phyloP scores from a whole-genome alignment of 2,113 vertebrate genomes.

The Saimiri boliviensis region DNA sequence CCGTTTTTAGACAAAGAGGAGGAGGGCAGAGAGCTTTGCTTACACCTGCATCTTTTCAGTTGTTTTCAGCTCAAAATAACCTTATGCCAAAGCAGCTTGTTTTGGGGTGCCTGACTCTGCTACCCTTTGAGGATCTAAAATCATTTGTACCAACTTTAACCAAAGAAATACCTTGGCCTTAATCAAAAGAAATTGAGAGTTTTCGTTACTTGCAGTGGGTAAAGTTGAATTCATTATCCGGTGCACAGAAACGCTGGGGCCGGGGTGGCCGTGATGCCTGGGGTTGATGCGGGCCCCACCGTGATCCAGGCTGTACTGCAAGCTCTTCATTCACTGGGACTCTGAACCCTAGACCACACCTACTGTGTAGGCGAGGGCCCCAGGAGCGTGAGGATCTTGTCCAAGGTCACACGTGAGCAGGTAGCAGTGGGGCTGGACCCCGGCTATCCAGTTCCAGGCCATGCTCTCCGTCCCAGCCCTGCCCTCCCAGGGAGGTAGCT shows the following conservation, averaged over 20 bases:
- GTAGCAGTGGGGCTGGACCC: fast-evolving
- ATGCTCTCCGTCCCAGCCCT: fast-evolving
- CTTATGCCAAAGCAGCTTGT: background rate
- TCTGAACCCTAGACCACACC: fast-evolving
- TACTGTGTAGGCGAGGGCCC: fast-evolving
- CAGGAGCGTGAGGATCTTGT: fast-evolving
- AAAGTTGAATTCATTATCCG: fast-evolving
- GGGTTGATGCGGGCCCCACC: fast-evolving
- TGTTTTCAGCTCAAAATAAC: background rate
- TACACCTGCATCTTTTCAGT: background rate
- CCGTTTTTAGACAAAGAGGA: background rate
- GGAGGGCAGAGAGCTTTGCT: background rate
- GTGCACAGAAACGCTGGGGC: fast-evolving
- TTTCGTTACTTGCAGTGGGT: fast-evolving
- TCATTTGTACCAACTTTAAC: fast-evolving
- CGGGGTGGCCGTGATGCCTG: fast-evolving
- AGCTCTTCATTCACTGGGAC: fast-evolving
- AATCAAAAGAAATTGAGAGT: background rate
- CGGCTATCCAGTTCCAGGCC: fast-evolving
- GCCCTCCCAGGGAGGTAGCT: fast-evolving
- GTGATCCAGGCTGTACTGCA: fast-evolving
- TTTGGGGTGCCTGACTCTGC: background rate
- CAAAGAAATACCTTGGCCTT: background rate
- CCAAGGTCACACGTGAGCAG: fast-evolving
- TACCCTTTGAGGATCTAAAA: background rate